A percentile compares a stretch with the other conserved stretches of the same genome.
phyloP scores from a whole-genome alignment of 2,888 invertebrate species.

The Scaptomyza polygonia region DNA sequence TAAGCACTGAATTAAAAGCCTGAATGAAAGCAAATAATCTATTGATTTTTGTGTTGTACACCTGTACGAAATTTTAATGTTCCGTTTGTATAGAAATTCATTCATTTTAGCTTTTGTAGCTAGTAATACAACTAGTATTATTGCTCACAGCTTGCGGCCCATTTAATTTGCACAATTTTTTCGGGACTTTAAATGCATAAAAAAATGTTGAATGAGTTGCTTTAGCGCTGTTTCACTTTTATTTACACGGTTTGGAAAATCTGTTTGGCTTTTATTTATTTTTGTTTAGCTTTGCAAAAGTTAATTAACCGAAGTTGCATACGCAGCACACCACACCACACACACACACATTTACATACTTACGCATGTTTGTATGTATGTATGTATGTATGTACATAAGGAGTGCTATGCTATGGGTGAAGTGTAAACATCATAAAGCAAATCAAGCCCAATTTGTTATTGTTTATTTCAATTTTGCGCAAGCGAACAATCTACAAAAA shows the following conservation, averaged over 20 bases:
- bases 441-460: conserved; percentile 80
- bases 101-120: too few relatives aligned
- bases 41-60: conserved; percentile 6
- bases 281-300: conserved; percentile 66
- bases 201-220: too few relatives aligned
- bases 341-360: conserved; percentile 12
- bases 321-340: conserved; percentile 37
- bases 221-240: conserved; percentile 21
- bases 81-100: neutral
- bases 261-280: conserved; percentile 63
- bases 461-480: conserved; percentile 77
- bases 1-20: neutral
- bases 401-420: conserved; percentile 32
- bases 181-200: too few relatives aligned
- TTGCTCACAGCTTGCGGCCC: neutral
- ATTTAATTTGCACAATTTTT: conserved; percentile 36
- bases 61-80: conserved; percentile 14
- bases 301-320: conserved; percentile 65
- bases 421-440: conserved; percentile 76
- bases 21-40: neutral
- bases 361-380: conserved; percentile 1
- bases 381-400: conserved; percentile 13
- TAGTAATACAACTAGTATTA: too few relatives aligned
- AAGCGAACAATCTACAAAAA: conserved; percentile 47
- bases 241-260: conserved; percentile 46